These are phyloP conservation scores for Calyptomena viridis DNA, from an alignment of 2,113 vertebrate genomes.

Conservation along the genomic window DNA sequence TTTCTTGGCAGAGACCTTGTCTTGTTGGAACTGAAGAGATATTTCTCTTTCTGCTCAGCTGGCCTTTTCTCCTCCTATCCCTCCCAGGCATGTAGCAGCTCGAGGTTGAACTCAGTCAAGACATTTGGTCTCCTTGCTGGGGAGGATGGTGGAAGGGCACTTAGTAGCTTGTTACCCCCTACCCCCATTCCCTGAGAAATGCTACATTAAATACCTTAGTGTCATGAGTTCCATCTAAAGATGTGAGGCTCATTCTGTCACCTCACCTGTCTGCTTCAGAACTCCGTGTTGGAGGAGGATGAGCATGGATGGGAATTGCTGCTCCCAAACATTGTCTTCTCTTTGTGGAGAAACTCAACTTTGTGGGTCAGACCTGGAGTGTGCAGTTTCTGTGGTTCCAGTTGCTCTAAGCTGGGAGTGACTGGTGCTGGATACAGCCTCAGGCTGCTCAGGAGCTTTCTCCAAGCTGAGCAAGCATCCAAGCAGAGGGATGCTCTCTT, in stretches of 20 bases:
- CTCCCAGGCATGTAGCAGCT: background rate
- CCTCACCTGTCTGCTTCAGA: background rate
- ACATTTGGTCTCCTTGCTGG: background rate
- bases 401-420: fast-evolving
- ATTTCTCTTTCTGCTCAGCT: background rate
- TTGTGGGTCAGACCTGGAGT: fast-evolving
- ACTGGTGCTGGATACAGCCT: background rate
- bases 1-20: background rate
- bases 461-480: background rate
- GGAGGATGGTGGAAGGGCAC: background rate
- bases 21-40: background rate
- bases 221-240: background rate
- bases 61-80: background rate
- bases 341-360: background rate
- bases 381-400: background rate
- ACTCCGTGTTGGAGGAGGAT: background rate
- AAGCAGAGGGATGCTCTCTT: background rate
- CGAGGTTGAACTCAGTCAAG: background rate
- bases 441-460: background rate
- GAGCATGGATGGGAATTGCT: background rate
- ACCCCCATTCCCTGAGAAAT: no score
- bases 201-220: background rate
- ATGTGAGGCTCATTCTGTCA: background rate
- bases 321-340: fast-evolving
- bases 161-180: no score